phyloP scores from a whole-genome alignment of 2,888 invertebrate genomes.

The Dusona sp. region DNA sequence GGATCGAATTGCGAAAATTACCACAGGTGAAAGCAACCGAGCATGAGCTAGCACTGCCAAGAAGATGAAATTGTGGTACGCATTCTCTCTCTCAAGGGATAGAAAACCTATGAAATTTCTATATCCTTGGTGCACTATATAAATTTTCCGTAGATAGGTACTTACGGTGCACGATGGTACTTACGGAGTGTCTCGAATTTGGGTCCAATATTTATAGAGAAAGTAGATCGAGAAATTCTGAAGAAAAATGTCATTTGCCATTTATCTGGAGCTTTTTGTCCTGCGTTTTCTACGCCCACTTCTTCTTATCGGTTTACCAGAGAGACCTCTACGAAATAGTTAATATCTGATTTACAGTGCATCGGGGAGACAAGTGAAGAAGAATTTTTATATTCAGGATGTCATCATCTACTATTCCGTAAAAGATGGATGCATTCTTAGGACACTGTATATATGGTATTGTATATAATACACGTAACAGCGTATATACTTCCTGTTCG shows the following conservation, averaged over 20 bases:
- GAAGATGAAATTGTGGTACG: conserved; percentile 28
- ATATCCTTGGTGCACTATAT: conserved; percentile 34
- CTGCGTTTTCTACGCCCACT: neutral
- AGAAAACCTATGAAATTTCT: conserved; percentile 62
- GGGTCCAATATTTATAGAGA: neutral
- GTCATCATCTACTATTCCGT: neutral
- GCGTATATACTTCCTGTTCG: conserved; percentile 39
- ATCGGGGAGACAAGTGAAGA: too few species aligned
- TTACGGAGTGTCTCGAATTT: conserved; percentile 5
- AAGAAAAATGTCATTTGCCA: neutral
- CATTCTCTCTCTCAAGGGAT: conserved; percentile 40
- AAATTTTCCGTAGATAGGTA: neutral
- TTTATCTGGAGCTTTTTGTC: neutral
- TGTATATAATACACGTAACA: neutral
- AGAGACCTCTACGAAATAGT: neutral
- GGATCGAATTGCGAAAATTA: conserved; percentile 61
- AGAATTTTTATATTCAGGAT: neutral
- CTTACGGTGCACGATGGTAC: neutral
- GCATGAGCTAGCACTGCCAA: neutral
- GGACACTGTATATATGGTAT: conserved; percentile 2
- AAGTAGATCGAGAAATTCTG: neutral
- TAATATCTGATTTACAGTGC: neutral
- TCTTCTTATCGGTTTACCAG: neutral
- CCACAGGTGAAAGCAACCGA: conserved; percentile 35
- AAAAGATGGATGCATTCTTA: neutral